Evolutionary conservation across 2,888 invertebrate species (phyloP), one percentile per base, ranked within the genome.

Genomic region (Ptychoptera contaminata): DNA sequence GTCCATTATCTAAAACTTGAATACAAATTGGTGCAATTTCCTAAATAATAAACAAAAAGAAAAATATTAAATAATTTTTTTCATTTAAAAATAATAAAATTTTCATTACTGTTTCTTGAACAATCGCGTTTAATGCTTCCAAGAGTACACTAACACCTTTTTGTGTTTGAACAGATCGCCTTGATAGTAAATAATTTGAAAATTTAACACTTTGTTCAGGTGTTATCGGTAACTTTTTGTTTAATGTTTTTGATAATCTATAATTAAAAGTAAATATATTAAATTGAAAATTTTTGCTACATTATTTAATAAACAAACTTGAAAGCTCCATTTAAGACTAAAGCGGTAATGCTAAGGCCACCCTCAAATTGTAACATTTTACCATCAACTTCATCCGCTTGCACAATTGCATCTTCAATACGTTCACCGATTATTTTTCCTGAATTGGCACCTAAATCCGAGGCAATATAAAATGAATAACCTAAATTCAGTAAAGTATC

Each of bases 361-460:
- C 90, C 88, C 63, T 96, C 96, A 65, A 92, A 96, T 68, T 94
- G 86, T 49, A 91, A 68, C 55, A 83, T 79, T 56, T 77, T 78
- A 10, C 85, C 82, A 66, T 94, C 88, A 5, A 90, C 82, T 72
- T 96, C 94, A 67, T 97, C 96, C 2, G 94, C 94, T 58, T 94
- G 92, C 3, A 87, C 81, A 47, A 96, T 71, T n/a, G 87, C 82
- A 60, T 93, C 91, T 65, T 93, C 92, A 16, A 93, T 80, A 44
- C 86, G 78, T 47, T 84, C 78, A 37, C 76, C 73, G 37, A 74
- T 71, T 57, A 77, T 77, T 40, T 69, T 71, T 12, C 80, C 79
- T 46, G 78, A 77, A 60, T 72, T 66, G 1, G 65, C 46, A 0
- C 72, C 75, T 52, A 92, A 68, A 50, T 80, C 74, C 38, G 84